These are phyloP conservation scores for Petrolisthes cinctipes DNA, from an alignment of 2,888 invertebrate genomes.

Conservation along the genomic window DNA sequence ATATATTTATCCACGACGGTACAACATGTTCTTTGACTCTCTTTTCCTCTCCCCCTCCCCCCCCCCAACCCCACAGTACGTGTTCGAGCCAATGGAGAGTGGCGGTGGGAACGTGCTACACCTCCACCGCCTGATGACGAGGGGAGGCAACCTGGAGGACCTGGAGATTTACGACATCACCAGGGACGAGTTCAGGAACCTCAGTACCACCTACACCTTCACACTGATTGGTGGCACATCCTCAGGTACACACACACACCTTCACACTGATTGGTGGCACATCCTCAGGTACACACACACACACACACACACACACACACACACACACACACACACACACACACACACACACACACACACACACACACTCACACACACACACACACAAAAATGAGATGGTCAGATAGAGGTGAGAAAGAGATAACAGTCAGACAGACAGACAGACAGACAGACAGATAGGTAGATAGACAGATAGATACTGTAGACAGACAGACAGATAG, in stretches of 20 bases:
- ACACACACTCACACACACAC: background rate
- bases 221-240: conserved; percentile 33
- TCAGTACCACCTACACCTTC: conserved; percentile 47
- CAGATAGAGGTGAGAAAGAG: background rate
- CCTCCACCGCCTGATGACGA: conserved; percentile 48
- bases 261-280: conserved; percentile 45
- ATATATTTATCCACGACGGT: too few relatives aligned
- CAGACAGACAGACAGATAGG: background rate
- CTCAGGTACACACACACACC: conserved; percentile 20
- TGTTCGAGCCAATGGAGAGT: conserved; percentile 36
- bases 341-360: background rate
- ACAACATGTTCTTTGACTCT: too few relatives aligned
- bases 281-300: conserved; percentile 9
- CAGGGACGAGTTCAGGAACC: conserved; percentile 38
- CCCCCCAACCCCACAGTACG: conserved; percentile 17
- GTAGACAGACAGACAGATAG: background rate
- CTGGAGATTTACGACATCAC: conserved; percentile 47
- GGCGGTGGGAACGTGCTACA: conserved; percentile 12
- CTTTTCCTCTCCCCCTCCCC: background rate
- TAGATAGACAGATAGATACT: background rate
- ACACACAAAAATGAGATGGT: background rate
- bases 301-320: conserved; percentile 12
- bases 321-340: background rate
- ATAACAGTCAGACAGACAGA: background rate
- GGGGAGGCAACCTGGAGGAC: conserved; percentile 38